Percentiles rank a stretch among this genome's conserved stretches.
phyloP scores from a whole-genome alignment of 2,797 vertebrate genomes.

The Acanthurus lineatus region DNA sequence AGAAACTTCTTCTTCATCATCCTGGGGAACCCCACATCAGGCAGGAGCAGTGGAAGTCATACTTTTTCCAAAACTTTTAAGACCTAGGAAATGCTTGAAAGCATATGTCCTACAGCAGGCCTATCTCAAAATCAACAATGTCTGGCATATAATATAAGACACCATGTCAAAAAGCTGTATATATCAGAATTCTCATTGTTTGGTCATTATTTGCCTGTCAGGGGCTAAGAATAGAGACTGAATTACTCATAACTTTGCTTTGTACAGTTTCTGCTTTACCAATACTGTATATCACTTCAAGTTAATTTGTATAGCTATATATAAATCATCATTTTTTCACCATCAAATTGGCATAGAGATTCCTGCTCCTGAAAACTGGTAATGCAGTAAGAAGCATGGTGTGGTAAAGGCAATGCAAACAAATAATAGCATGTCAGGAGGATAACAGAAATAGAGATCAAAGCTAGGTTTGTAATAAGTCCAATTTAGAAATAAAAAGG shows the following conservation, averaged over 20 bases:
- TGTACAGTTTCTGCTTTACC: background rate
- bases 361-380: background rate
- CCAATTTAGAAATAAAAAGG: background rate
- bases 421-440: background rate
- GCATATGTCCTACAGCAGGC: background rate
- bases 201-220: background rate
- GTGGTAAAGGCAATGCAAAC: background rate
- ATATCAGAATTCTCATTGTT: background rate
- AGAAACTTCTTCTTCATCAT: constrained; percentile 9
- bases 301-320: background rate
- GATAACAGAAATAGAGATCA: background rate
- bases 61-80: constrained; percentile 15
- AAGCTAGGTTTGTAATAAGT: background rate
- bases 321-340: background rate
- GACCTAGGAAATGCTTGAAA: background rate
- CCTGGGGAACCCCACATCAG: background rate
- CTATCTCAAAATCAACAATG: background rate
- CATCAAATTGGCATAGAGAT: background rate
- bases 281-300: background rate
- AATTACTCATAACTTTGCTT: constrained; percentile 12
- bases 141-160: background rate
- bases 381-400: background rate
- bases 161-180: background rate
- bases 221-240: background rate
- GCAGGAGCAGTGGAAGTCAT: background rate